Base-by-base conservation (phyloP, 2,113 vertebrate genomes). In the Struthio camelus region DNA sequence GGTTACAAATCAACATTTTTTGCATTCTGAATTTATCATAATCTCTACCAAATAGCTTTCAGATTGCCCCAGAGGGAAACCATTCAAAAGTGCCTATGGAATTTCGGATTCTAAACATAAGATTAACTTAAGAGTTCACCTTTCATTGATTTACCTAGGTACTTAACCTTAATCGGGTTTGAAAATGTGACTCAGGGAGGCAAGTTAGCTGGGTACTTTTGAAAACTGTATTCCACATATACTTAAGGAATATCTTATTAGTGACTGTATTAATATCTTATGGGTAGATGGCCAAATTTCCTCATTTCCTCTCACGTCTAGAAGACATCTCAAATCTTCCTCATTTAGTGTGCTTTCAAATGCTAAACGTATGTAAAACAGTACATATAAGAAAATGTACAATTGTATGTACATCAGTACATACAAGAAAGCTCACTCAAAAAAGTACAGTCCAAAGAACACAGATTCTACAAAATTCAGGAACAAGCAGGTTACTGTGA, bases 41-140 rank as follows among this genome's bases (percentile, higher is more conserved):
- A 72, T 80, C 30, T 81, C 87, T 96, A 80, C 42, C 91, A 91
- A 95, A 91, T 84, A 85, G 80, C 89, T 87, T 69, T 59, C 44
- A 85, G 89, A 83, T 71, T 81, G 27, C 4, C 12, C 16, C 11
- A 40, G 15, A 53, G 11, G 23, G 11, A 89, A 85, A 94, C 14
- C 51, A 85, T 65, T 87, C 10, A 27, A 27, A 69, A 86, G n/a
- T n/a, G 27, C 34, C 20, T 34, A 71, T 51, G 22, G 32, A 88
- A 50, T 42, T 54, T 66, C 27, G 20, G 46, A 61, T n/a, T n/a
- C 46, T 40, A 32, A 50, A 34, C 53, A 20, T 25, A 36, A 51
- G 28, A 27, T 50, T 54, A 51, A 53, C 12, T 19, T 65, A 51
- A 30, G 19, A 53, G 22, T 53, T 30, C 20, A 17, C 19, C 22